phyloP scores from a whole-genome alignment of 2,888 invertebrate genomes.

The Platypus cylindrus region DNA sequence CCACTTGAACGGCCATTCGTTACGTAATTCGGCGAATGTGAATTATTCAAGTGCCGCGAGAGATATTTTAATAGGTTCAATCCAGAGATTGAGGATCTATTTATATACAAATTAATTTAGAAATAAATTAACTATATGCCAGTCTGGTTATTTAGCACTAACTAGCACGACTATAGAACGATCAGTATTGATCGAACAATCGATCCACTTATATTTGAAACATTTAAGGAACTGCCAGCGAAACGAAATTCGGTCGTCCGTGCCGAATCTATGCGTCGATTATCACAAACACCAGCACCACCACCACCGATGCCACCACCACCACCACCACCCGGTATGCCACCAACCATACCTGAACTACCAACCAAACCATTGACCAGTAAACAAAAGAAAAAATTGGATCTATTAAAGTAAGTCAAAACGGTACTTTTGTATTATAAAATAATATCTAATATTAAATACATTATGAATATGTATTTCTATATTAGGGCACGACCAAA shows the following conservation, averaged over 20 bases:
- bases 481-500: slow-evolving; percentile 51
- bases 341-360: slow-evolving; percentile 44
- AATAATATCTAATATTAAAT: neutral
- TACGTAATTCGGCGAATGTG: too few relatives aligned
- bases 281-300: slow-evolving; percentile 27
- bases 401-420: slow-evolving; percentile 48
- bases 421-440: neutral
- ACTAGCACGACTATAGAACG: too few relatives aligned
- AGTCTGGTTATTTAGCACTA: slow-evolving; percentile 2
- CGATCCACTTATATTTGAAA: too few relatives aligned
- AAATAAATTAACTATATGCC: neutral
- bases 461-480: neutral
- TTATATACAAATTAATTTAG: too few relatives aligned
- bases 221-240: slow-evolving; percentile 26
- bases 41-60: too few relatives aligned
- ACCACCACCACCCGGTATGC: slow-evolving; percentile 50
- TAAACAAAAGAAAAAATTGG: slow-evolving; percentile 52
- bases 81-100: too few relatives aligned
- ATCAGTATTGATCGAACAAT: too few relatives aligned
- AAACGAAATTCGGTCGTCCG: slow-evolving; percentile 30
- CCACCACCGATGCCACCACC: slow-evolving; percentile 55
- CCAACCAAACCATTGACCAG: slow-evolving; percentile 40
- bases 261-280: slow-evolving; percentile 29
- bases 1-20: too few relatives aligned
- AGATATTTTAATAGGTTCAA: too few relatives aligned